Base-by-base conservation (phyloP, 2,797 vertebrate species). In the Yasuhikotakia modesta region DNA sequence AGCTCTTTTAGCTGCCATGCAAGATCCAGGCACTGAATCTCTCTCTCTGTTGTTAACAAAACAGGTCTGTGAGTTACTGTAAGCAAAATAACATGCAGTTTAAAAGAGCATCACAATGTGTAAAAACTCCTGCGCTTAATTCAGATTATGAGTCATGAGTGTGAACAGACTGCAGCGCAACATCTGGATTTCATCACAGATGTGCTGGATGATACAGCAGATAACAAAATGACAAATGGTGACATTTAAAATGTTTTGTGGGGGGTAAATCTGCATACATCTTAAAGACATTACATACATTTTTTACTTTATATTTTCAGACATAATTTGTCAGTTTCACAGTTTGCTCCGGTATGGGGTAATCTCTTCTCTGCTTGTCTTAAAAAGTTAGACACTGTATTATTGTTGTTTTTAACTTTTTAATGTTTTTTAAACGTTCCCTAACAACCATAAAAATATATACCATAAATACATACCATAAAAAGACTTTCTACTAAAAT, bases 1-100 rank as follows among this genome's bases (percentile, higher is more conserved):
- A 78, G 69, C 35, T 68, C 67, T 86, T 81, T 83, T 85, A 81
- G 85, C 85, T 80, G 77, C 69, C 71, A 63, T 76, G 81, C 74
- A 79, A 81, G 81, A 82, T 75, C 50, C 78, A 66, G 79, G 55
- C 79, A 80, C 80, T 71, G 70, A 75, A 66, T 80, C 79, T 85
- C 69, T 60, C 78, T 67, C 45, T 80, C 53, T 67, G n/a, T n/a
- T n/a, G n/a, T n/a, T n/a, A 55, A 69, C 50, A 22, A 27, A 30
- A 10, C 21, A 53, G 61, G 68, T n/a, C 24, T 66, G 46, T 5
- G 1, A 61, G 24, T 68, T n/a, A 48, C 67, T 13, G 6, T 2
- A 58, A 32, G 64, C 16, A 52, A 32, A 27, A 19, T 27, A 27
- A n/a, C 4, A 27, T 27, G 27, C 27, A 27, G 27, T 27, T 27